Evolutionary conservation across 2,797 vertebrate species (phyloP).

Genomic region (Labeo calbasu): DNA sequence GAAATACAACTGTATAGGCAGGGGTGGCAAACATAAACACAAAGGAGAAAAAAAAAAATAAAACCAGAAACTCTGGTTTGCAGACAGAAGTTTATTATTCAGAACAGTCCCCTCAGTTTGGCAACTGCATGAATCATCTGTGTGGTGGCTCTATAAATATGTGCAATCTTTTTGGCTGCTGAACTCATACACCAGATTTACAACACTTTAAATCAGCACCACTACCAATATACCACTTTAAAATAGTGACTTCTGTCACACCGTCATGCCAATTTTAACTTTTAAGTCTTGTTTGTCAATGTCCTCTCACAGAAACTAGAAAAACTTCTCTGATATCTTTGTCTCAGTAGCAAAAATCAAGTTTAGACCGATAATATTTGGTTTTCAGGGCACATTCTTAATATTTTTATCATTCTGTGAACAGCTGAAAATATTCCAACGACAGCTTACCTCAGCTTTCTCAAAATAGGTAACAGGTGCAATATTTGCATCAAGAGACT

Average conservation of each 20-base stretch:
- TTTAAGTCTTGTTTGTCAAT: background rate
- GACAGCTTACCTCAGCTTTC: background rate
- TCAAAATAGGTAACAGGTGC: background rate
- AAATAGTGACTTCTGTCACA: background rate
- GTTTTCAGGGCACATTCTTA: background rate
- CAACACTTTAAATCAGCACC: background rate
- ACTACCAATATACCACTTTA: background rate
- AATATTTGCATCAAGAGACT: constrained; percentile 4
- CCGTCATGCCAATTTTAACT: background rate
- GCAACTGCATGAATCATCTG: constrained; percentile 10
- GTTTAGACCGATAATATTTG: background rate
- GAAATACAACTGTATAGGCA: constrained; percentile 1
- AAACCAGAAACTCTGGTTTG: constrained; percentile 37
- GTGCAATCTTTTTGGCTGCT: background rate
- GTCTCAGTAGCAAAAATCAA: background rate
- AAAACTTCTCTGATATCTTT: background rate
- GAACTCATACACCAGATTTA: background rate
- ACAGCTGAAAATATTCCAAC: background rate
- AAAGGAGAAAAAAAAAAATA: background rate
- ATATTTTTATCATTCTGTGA: background rate
- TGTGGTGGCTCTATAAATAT: constrained; percentile 3
- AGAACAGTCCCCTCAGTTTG: constrained; percentile 35
- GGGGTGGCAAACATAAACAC: background rate
- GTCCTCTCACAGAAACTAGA: background rate
- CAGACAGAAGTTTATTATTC: constrained; percentile 46